phyloP scores from a whole-genome alignment of 2,113 vertebrate genomes.

The Camelus bactrianus region DNA sequence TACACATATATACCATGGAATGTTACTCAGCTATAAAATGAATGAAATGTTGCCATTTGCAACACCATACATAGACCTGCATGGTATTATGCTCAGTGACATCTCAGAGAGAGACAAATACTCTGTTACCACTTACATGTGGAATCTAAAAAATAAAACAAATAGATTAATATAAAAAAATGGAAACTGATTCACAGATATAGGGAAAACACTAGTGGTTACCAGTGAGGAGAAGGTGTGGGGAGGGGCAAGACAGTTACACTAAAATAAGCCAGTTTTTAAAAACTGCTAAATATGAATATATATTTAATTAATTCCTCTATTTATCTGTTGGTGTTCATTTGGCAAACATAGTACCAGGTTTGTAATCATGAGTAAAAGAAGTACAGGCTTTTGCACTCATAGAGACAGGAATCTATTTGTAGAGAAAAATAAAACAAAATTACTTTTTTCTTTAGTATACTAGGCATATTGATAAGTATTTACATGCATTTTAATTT shows the following conservation, averaged over 20 bases:
- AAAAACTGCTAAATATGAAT: not conserved
- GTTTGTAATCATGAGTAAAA: not conserved
- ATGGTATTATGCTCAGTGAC: not conserved
- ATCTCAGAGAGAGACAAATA: not conserved
- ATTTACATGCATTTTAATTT: not conserved
- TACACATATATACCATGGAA: not conserved
- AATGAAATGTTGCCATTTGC: not conserved
- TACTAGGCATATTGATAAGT: not conserved
- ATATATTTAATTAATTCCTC: not conserved
- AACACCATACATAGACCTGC: not conserved
- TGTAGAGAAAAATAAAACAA: not conserved
- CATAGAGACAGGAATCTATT: not conserved
- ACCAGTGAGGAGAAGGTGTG: not conserved
- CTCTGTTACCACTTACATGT: not conserved
- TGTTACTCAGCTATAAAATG: not conserved
- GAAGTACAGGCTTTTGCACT: not conserved
- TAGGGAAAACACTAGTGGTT: not conserved
- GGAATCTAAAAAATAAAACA: not conserved
- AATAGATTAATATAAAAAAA: not conserved
- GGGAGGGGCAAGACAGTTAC: not conserved
- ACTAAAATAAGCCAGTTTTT: not conserved
- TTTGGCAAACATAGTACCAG: not conserved
- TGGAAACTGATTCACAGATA: not conserved
- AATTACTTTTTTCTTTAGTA: not conserved
- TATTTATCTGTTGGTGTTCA: not conserved